These are phyloP conservation scores for Tetramorium alpestre DNA, from an alignment of 1,140 invertebrate genomes.

Conservation along the genomic window DNA sequence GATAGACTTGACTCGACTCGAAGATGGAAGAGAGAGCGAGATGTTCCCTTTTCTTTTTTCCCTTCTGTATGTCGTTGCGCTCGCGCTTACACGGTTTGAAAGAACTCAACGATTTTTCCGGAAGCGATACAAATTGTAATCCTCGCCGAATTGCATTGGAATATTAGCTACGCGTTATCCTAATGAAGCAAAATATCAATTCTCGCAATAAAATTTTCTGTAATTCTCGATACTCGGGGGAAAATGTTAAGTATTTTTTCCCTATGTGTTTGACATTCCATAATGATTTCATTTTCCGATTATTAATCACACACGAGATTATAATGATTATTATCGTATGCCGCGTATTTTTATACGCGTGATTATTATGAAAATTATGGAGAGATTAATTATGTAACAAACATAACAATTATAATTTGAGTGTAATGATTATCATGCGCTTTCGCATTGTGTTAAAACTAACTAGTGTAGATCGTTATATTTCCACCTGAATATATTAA, in stretches of 20 bases:
- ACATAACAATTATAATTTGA: slow-evolving; percentile 41
- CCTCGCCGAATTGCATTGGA: slow-evolving; percentile 58
- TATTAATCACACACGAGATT: neutral
- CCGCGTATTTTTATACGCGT: slow-evolving; percentile 24
- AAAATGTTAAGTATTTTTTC: neutral
- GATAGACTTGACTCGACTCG: slow-evolving; percentile 65
- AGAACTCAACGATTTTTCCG: slow-evolving; percentile 10
- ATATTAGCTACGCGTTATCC: slow-evolving; percentile 51
- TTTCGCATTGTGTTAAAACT: slow-evolving; percentile 45
- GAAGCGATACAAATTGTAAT: slow-evolving; percentile 70
- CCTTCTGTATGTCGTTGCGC: neutral
- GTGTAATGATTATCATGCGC: slow-evolving; percentile 42
- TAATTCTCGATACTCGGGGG: too few relatives aligned
- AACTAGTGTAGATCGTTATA: slow-evolving; percentile 31
- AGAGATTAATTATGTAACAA: slow-evolving; percentile 50
- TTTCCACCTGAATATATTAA: slow-evolving; percentile 55
- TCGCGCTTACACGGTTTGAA: neutral
- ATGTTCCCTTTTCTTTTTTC: neutral
- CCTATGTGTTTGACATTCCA: neutral
- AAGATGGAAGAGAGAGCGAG: slow-evolving; percentile 23
- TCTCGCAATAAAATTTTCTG: neutral
- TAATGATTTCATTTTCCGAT: slow-evolving; percentile 29
- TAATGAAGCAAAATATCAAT: slow-evolving; percentile 22
- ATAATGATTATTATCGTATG: slow-evolving; percentile 15
- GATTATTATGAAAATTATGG: slow-evolving; percentile 34